Evolutionary conservation across 2,888 invertebrate genomes (phyloP).

Genomic region (Ochropleura plecta): DNA sequence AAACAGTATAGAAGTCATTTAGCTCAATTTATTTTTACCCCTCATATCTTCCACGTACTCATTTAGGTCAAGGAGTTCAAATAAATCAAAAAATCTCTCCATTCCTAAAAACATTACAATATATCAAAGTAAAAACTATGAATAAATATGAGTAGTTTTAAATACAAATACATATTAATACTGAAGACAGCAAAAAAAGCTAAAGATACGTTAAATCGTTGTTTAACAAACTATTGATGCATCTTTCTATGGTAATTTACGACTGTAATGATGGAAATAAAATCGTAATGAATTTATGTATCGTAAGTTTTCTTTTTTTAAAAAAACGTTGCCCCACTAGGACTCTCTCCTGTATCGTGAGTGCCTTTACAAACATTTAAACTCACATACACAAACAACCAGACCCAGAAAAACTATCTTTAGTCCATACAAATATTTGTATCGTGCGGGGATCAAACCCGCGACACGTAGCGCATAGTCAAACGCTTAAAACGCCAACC

Average conservation of each 20-base stretch:
- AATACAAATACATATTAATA: constrained; percentile 50
- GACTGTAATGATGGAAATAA: constrained; percentile 45
- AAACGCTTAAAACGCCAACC: no score
- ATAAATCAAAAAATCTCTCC: constrained; percentile 33
- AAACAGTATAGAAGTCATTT: background rate
- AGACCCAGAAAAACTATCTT: no score
- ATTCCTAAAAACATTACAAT: constrained; percentile 45
- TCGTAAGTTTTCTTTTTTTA: constrained; percentile 18
- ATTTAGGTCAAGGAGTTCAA: constrained; percentile 40
- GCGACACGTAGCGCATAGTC: no score
- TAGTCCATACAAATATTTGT: no score
- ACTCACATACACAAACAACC: no score
- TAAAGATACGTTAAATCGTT: constrained; percentile 34
- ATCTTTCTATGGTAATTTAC: constrained; percentile 46
- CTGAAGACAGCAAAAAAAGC: constrained; percentile 51
- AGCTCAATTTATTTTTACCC: constrained; percentile 4
- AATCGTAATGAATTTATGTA: constrained; percentile 40
- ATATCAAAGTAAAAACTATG: constrained; percentile 60
- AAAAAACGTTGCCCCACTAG: background rate
- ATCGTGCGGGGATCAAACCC: no score
- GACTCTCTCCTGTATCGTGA: no score
- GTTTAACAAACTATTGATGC: constrained; percentile 41
- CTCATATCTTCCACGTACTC: background rate
- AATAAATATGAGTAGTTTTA: constrained; percentile 61
- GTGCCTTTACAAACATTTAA: no score